phyloP scores from a whole-genome alignment of 2,797 vertebrate genomes.

The Pipistrellus pipistrellus region DNA sequence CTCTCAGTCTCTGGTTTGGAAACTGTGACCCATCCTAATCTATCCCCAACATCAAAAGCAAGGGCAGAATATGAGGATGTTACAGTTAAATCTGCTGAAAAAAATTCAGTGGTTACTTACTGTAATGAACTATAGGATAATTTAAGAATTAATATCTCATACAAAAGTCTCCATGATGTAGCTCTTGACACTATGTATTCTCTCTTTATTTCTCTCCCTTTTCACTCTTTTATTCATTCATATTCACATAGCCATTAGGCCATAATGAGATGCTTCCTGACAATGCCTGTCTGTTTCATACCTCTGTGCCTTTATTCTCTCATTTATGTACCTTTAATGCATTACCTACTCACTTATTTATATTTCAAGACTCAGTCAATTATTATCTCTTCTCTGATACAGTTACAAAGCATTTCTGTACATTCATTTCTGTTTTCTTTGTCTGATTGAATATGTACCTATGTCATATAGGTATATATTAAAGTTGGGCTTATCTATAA shows the following conservation, averaged over 20 bases:
- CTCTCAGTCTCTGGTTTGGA: background rate
- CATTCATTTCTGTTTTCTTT: background rate
- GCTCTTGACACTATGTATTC: background rate
- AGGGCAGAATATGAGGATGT: background rate
- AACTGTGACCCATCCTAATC: background rate
- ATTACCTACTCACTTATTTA: background rate
- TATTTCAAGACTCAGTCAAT: background rate
- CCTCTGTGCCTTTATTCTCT: background rate
- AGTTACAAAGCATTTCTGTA: background rate
- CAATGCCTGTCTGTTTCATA: background rate
- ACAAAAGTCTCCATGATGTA: background rate
- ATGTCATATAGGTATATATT: background rate
- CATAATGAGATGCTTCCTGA: background rate
- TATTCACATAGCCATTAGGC: background rate
- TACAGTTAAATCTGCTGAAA: background rate
- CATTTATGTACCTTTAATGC: background rate
- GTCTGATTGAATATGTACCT: background rate
- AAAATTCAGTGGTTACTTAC: background rate
- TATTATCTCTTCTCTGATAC: background rate
- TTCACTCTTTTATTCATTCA: background rate
- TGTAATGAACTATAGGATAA: background rate
- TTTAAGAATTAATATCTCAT: background rate
- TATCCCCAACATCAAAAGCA: background rate
- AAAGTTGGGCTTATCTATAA: background rate
- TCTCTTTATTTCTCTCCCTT: background rate